Evolutionary conservation across 2,888 invertebrate genomes (phyloP).

Genomic region (Fragum sueziense): DNA sequence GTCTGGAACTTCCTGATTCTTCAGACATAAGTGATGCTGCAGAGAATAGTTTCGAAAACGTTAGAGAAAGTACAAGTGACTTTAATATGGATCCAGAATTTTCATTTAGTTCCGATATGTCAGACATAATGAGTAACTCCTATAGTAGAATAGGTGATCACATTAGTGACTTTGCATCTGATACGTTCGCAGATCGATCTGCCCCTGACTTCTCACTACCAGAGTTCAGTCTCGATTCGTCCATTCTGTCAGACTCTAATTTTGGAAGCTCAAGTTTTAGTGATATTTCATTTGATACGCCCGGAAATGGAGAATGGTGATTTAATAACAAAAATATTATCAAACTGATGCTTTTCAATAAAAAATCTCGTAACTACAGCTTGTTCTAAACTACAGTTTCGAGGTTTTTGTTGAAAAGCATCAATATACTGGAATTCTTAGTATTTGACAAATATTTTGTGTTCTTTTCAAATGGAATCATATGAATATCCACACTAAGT

Average conservation of each 20-base stretch:
- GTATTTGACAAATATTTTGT: too few species aligned
- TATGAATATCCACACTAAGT: too few species aligned
- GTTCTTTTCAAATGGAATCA: too few species aligned
- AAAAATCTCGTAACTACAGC: too few species aligned
- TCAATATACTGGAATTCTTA: too few species aligned
- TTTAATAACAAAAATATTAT: too few species aligned
- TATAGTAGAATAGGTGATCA: background rate
- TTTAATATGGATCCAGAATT: background rate
- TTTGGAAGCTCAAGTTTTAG: background rate
- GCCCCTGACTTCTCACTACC: slow-evolving; percentile 36
- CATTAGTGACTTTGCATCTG: slow-evolving; percentile 9
- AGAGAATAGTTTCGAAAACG: background rate
- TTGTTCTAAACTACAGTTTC: too few species aligned
- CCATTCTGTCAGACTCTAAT: slow-evolving; percentile 6
- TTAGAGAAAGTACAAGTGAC: background rate
- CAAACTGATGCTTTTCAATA: too few species aligned
- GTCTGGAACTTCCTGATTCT: background rate
- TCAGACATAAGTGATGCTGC: background rate
- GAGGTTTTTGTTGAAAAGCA: too few species aligned
- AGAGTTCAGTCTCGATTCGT: slow-evolving; percentile 23
- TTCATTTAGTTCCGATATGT: background rate
- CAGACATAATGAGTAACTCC: slow-evolving; percentile 4
- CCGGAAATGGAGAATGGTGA: background rate
- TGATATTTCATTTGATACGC: background rate
- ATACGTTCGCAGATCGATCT: slow-evolving; percentile 25